These are phyloP conservation scores for Agrochola circellaris DNA, from an alignment of 2,888 invertebrate species.

Conservation along the genomic window DNA sequence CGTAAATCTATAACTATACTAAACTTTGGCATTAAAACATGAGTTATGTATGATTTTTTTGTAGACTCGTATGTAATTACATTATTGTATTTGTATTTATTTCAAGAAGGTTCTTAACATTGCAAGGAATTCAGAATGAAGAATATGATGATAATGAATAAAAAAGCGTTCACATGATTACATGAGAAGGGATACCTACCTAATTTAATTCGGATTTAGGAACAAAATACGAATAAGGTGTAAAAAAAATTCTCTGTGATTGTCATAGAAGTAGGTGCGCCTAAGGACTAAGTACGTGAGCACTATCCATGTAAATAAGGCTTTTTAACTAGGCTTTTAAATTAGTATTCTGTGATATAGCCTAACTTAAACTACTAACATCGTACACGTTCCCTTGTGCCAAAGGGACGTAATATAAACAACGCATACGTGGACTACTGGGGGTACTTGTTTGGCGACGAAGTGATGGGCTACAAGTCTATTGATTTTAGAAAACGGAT, in stretches of 20 bases:
- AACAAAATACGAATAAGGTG: neutral
- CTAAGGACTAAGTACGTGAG: neutral
- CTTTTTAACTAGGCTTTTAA: slow-evolving; percentile 20
- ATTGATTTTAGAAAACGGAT: slow-evolving; percentile 30
- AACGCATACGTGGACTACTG: no score
- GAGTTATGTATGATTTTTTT: neutral
- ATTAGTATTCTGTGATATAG: slow-evolving; percentile 15
- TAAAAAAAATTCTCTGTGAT: neutral
- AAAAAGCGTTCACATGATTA: neutral
- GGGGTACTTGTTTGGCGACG: slow-evolving; percentile 6
- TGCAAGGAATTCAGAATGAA: neutral
- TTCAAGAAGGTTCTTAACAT: neutral
- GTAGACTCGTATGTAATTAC: neutral
- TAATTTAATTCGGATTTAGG: neutral
- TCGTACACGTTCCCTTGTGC: neutral
- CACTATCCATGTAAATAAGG: slow-evolving; percentile 9
- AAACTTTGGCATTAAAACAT: no score
- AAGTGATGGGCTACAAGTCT: slow-evolving; percentile 21
- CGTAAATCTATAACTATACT: neutral
- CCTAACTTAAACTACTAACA: neutral
- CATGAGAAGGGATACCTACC: no score
- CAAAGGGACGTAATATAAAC: slow-evolving; percentile 11
- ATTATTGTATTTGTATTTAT: neutral
- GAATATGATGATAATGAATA: neutral
- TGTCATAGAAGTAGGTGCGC: neutral